Percentiles rank a stretch among this genome's conserved stretches.
phyloP scores from a whole-genome alignment of 2,113 vertebrate genomes.

The Daphoenositta chrysoptera region DNA sequence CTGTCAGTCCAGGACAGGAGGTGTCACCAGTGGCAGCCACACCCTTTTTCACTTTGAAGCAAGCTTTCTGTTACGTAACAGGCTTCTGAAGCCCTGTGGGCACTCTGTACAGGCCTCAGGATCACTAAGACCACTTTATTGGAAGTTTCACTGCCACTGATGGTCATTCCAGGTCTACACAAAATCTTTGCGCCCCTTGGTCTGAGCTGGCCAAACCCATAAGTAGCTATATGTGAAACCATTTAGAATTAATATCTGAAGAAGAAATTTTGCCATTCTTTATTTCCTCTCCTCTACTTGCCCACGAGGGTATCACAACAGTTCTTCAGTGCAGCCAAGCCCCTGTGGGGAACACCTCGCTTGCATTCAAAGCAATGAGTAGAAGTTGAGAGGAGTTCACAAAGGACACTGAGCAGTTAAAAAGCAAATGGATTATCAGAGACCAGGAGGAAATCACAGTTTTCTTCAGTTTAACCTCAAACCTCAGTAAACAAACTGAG shows the following conservation, averaged over 20 bases:
- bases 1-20: not conserved
- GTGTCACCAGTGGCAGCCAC: not conserved
- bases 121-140: not conserved
- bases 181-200: not conserved
- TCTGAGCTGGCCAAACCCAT: not conserved
- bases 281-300: not conserved
- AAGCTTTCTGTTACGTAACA: not conserved
- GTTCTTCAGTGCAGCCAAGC: not conserved
- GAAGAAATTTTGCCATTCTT: not conserved
- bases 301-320: not conserved
- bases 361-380: not conserved
- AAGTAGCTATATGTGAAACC: not conserved
- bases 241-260: not conserved
- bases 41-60: not conserved
- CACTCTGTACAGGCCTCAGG: not conserved
- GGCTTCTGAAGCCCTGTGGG: not conserved
- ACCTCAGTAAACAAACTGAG: not conserved
- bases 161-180: not conserved
- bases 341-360: not conserved
- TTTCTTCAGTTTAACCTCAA: constrained; percentile 37
- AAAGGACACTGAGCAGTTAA: not conserved
- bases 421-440: not conserved
- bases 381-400: not conserved
- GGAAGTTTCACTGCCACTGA: not conserved
- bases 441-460: not conserved